phyloP scores from a whole-genome alignment of 2,113 vertebrate species.

The Xiphophorus maculatus region DNA sequence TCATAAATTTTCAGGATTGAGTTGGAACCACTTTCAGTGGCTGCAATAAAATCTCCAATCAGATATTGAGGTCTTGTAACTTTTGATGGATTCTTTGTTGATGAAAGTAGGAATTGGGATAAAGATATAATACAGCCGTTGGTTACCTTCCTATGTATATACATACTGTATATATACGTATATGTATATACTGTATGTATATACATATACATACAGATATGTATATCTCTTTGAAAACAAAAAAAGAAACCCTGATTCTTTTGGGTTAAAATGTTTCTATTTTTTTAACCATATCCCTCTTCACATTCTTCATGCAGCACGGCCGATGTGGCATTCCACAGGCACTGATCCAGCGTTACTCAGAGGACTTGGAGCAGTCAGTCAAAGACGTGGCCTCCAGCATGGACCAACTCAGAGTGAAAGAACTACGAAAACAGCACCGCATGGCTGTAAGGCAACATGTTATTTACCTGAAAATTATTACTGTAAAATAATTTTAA shows the following conservation, averaged over 20 bases:
- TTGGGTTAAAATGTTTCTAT: not conserved
- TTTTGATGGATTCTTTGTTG: no score
- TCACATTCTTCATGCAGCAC: conserved; percentile 75
- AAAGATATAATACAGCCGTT: no score
- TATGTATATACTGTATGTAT: no score
- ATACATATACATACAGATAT: no score
- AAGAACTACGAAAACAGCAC: conserved; percentile 92
- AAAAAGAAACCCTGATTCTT: not conserved
- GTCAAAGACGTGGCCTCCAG: conserved; percentile 87
- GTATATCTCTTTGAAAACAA: no score
- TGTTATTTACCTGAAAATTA: not conserved
- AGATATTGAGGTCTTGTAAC: no score
- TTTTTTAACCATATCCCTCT: not conserved
- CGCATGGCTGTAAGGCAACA: conserved; percentile 94
- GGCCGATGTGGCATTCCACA: conserved; percentile 95
- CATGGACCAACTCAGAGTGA: conserved; percentile 94
- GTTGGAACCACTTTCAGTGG: no score
- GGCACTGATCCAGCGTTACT: conserved; percentile 91
- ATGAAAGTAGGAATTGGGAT: no score
- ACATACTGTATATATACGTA: no score
- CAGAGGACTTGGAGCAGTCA: conserved; percentile 89
- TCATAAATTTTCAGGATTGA: no score
- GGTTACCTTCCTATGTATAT: no score
- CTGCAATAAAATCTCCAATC: no score
- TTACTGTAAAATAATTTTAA: not conserved